Base-by-base conservation (phyloP, 2,113 vertebrate genomes). In the Tragelaphus scriptus region DNA sequence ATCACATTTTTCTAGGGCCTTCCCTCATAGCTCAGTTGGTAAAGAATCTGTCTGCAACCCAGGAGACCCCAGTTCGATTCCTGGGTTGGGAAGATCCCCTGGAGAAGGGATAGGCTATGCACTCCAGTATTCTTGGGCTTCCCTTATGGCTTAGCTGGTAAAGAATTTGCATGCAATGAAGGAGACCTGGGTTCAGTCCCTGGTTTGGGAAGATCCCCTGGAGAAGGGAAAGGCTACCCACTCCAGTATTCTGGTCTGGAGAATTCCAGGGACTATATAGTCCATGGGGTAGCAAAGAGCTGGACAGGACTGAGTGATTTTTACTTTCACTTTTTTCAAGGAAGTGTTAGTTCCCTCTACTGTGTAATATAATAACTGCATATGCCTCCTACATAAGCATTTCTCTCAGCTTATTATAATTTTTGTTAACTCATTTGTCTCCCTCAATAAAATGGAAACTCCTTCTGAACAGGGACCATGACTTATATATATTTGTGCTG, bases 351-450 rank as follows among this genome's bases (percentile, higher is more conserved):
- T 92, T 97, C 61, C 36, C 51, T 9, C 15, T 53, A 63, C 12
- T 17, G 2, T 36, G 49, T 81, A 91, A 80, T 88, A 82, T 89
- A 95, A 15, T 68, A 75, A 75, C 14, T 80, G 8, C 61, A 15
- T 9, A 36, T 14, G 15, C 36, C 7, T 93, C 55, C 51, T 59
- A 59, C 19, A 65, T 58, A 68, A 75, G 9, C 21, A 82, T 93
- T 94, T 47, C 36, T 90, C 9, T 59, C 77, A 95, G n/a, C 40
- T 84, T 63, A 91, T 49, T 86, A 59, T 47, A 51, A 56, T 65
- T 92, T 94, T 81, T 68, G 26, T 97, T 91, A 90, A 55, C 47
- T 96, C 7, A 55, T 81, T 97, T 95, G 25, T 88, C 53, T 97
- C 47, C 16, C 58, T 84, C 36, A 68, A 56, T 88, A 84, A 90